phyloP scores from a whole-genome alignment of 2,888 invertebrate genomes.

The Lagria hirta region DNA sequence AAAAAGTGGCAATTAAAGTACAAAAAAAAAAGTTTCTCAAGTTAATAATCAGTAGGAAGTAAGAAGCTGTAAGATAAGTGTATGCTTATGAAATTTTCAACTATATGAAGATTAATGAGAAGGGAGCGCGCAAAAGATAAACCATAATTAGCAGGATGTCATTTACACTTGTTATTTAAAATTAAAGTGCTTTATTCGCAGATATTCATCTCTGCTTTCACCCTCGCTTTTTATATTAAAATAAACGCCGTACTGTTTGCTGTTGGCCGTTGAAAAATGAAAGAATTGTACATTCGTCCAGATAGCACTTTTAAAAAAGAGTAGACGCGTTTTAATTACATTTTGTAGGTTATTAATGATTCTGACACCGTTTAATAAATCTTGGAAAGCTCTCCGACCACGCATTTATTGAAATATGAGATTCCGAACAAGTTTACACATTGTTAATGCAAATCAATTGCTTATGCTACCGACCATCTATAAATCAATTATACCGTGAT shows the following conservation, averaged over 20 bases:
- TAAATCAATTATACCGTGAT: constrained; percentile 55
- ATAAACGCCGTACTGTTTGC: constrained; percentile 19
- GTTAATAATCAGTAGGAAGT: too few species aligned
- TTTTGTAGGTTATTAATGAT: constrained; percentile 10
- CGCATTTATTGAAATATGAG: constrained; percentile 50
- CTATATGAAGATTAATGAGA: constrained; percentile 54
- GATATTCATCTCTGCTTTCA: constrained; percentile 41
- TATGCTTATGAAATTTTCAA: constrained; percentile 46
- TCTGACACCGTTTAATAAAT: constrained; percentile 33
- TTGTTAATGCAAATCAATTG: constrained; percentile 56
- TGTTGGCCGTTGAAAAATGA: constrained; percentile 2
- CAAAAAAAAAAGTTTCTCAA: too few species aligned
- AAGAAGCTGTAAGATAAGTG: constrained; percentile 20
- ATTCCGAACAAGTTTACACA: constrained; percentile 52
- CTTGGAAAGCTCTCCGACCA: constrained; percentile 40
- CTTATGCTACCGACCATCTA: constrained; percentile 50
- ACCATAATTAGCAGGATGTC: constrained; percentile 57
- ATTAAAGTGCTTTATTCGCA: constrained; percentile 50
- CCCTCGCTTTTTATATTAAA: constrained; percentile 37
- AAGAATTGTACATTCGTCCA: too few species aligned
- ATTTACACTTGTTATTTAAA: constrained; percentile 58
- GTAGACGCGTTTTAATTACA: too few species aligned
- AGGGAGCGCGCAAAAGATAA: constrained; percentile 54
- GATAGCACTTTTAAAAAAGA: too few species aligned
- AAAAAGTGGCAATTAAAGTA: too few species aligned